Percentiles rank a stretch among this genome's conserved stretches.
Conservation (phyloP, 2,888 invertebrate genomes). For the Hypomecis punctinalis region DNA sequence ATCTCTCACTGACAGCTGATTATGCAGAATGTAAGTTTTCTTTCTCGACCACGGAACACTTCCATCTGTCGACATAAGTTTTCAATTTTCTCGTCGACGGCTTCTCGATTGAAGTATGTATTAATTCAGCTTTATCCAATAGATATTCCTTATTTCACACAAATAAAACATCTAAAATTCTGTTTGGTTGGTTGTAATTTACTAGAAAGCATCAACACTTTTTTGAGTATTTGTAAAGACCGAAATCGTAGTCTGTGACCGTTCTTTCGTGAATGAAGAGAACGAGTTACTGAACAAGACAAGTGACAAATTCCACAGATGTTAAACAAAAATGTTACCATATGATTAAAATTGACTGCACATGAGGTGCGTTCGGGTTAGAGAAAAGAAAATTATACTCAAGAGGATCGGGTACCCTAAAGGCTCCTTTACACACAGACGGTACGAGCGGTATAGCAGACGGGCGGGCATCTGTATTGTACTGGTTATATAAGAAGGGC, state of each 20-base stretch:
- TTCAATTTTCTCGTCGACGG: slow-evolving; percentile 61
- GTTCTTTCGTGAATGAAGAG: slow-evolving; percentile 62
- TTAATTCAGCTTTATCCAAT: slow-evolving; percentile 70
- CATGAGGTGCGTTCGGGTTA: no score
- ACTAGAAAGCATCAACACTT: slow-evolving; percentile 86
- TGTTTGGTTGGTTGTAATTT: slow-evolving; percentile 84
- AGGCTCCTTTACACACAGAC: no score
- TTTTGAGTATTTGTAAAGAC: slow-evolving; percentile 81
- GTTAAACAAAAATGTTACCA: neutral
- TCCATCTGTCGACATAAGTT: slow-evolving; percentile 74
- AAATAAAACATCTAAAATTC: slow-evolving; percentile 79
- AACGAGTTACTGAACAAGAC: slow-evolving; percentile 39
- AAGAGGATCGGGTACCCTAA: no score
- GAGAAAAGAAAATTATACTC: no score
- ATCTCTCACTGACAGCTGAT: slow-evolving; percentile 86
- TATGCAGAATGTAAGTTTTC: slow-evolving; percentile 85
- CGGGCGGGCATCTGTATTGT: no score
- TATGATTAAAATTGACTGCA: no score
- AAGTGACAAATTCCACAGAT: slow-evolving; percentile 1
- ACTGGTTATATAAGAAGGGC: no score
- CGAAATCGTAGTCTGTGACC: slow-evolving; percentile 69
- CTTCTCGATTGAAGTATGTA: slow-evolving; percentile 62
- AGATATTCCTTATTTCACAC: slow-evolving; percentile 74
- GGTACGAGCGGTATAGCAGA: no score
- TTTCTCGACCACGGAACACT: slow-evolving; percentile 80